Evolutionary conservation across 2,113 vertebrate species (phyloP), one percentile per base, ranked within the genome.

Genomic region (Cariama cristata): DNA sequence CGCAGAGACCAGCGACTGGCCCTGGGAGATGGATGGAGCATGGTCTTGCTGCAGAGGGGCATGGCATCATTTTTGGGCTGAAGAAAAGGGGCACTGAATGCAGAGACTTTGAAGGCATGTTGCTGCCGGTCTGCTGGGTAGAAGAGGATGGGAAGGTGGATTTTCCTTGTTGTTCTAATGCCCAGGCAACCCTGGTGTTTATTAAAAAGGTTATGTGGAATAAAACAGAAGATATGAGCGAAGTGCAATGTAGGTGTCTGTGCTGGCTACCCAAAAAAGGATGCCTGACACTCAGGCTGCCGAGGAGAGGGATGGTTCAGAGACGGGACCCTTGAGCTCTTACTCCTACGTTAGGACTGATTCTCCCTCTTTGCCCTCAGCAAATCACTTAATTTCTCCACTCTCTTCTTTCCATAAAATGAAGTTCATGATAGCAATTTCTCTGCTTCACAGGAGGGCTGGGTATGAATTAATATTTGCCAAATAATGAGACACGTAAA

Each of bases 1-100:
- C 3, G 11, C 38, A 30, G 12, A 55, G 52, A 21, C 32, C 44
- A 18, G 45, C 0, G 1, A 8, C 10, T 2, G 47, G 50, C n/a
- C 11, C 3, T 4, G 2, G 69, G 17, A 18, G 20, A 28, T 2
- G 17, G 26, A 6, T 1, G 1, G n/a, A n/a, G 15, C 8, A 4
- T 2, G 0, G 6, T 33, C 38, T 33, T 0, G 4, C 69, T 32
- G 20, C 3, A 1, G 38, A 53, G 21, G 24, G 27, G 7, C 26
- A 9, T 0, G 33, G 21, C 1, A 1, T 10, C 1, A 0, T 28
- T 38, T 26, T 38, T 14, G 24, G 59, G 45, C 21, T 63, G 71
- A 14, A 30, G 56, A 40, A 20, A 67, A 44, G 13, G 19, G 42
- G 5, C 22, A 7, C 19, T 0, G 8, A 12, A 8, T 7, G 52